These are phyloP conservation scores for Caenorhabditis angaria DNA, from an alignment of 2,888 invertebrate species.

Conservation along the genomic window DNA sequence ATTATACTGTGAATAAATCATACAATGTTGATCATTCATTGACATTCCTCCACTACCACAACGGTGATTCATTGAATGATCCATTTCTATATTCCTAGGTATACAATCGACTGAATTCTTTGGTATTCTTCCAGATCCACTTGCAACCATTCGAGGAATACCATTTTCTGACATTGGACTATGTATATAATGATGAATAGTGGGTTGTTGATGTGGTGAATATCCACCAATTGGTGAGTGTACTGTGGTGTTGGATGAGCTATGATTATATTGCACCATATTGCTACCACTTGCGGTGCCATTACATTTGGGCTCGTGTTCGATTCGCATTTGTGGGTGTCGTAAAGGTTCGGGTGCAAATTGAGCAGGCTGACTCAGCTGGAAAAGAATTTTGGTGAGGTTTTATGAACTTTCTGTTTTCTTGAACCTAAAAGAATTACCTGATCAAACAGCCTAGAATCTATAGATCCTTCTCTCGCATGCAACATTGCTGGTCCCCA, in stretches of 20 bases:
- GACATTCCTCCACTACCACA: not conserved
- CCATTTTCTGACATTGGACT: conserved; percentile 41
- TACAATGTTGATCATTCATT: conserved; percentile 32
- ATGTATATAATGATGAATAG: conserved; percentile 28
- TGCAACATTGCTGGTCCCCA: conserved; percentile 72
- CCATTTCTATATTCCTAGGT: conserved; percentile 11
- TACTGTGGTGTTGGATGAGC: conserved; percentile 21
- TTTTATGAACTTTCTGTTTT: not conserved
- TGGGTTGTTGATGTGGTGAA: conserved; percentile 18
- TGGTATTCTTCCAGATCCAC: conserved; percentile 21
- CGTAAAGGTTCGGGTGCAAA: conserved; percentile 30
- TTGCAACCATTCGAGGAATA: conserved; percentile 26
- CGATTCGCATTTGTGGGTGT: conserved; percentile 38
- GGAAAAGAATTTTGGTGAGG: conserved; percentile 1
- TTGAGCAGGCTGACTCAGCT: conserved; percentile 31
- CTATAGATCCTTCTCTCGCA: conserved; percentile 66
- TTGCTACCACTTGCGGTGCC: conserved; percentile 16
- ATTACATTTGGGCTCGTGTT: conserved; percentile 53
- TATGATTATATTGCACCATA: conserved; percentile 38
- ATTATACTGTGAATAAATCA: conserved; percentile 57
- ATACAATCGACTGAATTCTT: conserved; percentile 38
- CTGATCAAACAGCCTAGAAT: conserved; percentile 62
- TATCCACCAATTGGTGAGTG: conserved; percentile 31
- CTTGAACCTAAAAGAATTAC: no score
- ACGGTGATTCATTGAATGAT: not conserved